Conservation (phyloP, 2,888 invertebrate genomes). For the Sceliomorpha sp. region DNA sequence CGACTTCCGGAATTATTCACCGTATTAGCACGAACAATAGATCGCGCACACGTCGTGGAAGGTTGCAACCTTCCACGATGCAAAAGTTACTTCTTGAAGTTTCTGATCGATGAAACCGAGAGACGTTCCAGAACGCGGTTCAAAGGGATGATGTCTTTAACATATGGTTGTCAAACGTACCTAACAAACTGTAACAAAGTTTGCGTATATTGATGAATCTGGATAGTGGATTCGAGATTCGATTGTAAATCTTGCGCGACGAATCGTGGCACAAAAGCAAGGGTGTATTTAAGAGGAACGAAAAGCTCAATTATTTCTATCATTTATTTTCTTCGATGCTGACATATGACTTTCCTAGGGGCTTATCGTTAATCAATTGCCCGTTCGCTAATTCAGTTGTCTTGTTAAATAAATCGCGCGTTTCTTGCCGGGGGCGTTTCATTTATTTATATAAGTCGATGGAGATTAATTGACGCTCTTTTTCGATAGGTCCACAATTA, state of each 20-base stretch:
- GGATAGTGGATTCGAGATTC: too few relatives aligned
- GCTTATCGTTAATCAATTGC: constrained; percentile 21
- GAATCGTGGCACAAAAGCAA: too few relatives aligned
- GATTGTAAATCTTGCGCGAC: too few relatives aligned
- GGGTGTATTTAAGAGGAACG: neutral
- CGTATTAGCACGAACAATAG: too few relatives aligned
- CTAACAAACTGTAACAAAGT: too few relatives aligned
- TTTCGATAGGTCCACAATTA: neutral
- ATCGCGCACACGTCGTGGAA: too few relatives aligned
- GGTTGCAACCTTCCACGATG: too few relatives aligned
- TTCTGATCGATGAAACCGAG: neutral
- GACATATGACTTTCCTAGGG: constrained; percentile 12
- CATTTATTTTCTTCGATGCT: constrained; percentile 8
- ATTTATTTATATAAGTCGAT: constrained; percentile 8
- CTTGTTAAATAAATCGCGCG: constrained; percentile 8
- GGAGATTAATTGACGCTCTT: constrained; percentile 4
- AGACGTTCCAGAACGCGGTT: neutral
- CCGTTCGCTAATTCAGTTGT: constrained; percentile 2
- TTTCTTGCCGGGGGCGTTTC: constrained; percentile 5
- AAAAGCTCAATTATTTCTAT: constrained; percentile 7
- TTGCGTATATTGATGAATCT: too few relatives aligned
- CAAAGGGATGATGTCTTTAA: too few relatives aligned
- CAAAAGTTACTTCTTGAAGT: too few relatives aligned
- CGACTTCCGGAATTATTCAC: too few relatives aligned
- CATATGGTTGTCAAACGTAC: too few relatives aligned